These are phyloP conservation scores for Raja brachyura DNA, from an alignment of 2,113 vertebrate genomes.

Conservation along the genomic window DNA sequence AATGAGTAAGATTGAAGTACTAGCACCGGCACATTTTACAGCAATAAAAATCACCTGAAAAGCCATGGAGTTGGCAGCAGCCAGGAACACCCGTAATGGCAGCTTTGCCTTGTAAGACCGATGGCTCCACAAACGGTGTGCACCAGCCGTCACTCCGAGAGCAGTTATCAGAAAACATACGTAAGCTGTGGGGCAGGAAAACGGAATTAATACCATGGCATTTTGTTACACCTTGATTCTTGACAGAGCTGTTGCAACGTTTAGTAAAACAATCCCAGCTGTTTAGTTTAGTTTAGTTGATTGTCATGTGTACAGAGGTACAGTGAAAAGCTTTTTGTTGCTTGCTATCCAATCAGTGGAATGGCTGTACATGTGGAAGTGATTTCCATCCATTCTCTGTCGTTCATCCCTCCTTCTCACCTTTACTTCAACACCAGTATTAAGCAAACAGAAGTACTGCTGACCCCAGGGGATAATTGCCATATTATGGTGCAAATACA, in stretches of 20 bases:
- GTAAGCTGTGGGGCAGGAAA: slow-evolving; percentile 53
- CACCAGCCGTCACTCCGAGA: slow-evolving; percentile 64
- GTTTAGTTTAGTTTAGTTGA: too few relatives aligned
- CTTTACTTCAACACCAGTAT: neutral
- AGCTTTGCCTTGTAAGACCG: slow-evolving; percentile 72
- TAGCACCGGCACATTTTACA: neutral
- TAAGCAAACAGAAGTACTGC: neutral
- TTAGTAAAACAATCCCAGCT: neutral
- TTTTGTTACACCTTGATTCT: too few relatives aligned
- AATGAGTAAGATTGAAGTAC: neutral
- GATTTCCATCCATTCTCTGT: neutral
- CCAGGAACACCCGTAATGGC: slow-evolving; percentile 67
- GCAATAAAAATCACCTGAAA: slow-evolving; percentile 59
- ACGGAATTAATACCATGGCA: neutral
- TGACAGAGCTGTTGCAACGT: neutral
- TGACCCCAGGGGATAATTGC: neutral
- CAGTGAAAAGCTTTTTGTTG: too few relatives aligned
- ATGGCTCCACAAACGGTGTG: slow-evolving; percentile 69
- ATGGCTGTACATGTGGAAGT: neutral
- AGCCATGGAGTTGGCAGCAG: slow-evolving; percentile 72
- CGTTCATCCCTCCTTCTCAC: neutral
- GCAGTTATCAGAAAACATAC: slow-evolving; percentile 63
- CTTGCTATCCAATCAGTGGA: too few relatives aligned
- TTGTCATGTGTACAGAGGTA: too few relatives aligned
- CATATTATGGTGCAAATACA: neutral